A percentile compares a stretch with the other conserved stretches of the same genome.
Evolutionary conservation across 2,888 invertebrate genomes (phyloP).

Genomic region (Platerodrilus igneus): DNA sequence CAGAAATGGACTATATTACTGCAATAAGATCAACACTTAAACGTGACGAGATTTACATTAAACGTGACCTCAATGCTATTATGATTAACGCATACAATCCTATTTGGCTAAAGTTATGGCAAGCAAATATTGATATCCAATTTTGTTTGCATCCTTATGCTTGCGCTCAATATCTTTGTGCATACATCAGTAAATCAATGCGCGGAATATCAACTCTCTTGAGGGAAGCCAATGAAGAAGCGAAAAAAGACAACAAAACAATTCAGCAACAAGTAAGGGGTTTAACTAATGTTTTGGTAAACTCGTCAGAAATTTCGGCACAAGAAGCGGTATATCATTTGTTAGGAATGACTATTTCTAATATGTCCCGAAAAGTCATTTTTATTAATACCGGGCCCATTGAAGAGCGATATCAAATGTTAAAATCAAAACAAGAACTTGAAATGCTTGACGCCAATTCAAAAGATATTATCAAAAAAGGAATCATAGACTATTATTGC

Average conservation of each 20-base stretch:
- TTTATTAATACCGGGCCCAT: slow-evolving; percentile 5
- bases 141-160: slow-evolving; percentile 1
- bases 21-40: not conserved
- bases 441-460: not conserved
- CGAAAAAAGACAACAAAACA: slow-evolving; percentile 1
- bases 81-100: slow-evolving; percentile 4
- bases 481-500: not conserved
- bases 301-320: slow-evolving; percentile 7
- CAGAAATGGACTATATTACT: not conserved
- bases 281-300: slow-evolving; percentile 6
- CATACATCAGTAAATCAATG: slow-evolving; percentile 2
- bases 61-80: not conserved
- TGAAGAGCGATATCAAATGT: not conserved
- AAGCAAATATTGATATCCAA: slow-evolving; percentile 7
- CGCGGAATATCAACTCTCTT: not conserved
- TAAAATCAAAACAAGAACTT: not conserved
- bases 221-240: slow-evolving; percentile 3
- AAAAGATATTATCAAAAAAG: not conserved
- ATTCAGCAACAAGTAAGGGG: slow-evolving; percentile 4
- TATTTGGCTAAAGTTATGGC: not conserved
- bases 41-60: not conserved
- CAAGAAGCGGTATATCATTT: slow-evolving; percentile 8
- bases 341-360: slow-evolving; percentile 1
- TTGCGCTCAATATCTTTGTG: not conserved
- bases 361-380: slow-evolving; percentile 2